phyloP scores from a whole-genome alignment of 2,113 vertebrate species.

The Cyprinus carpio region DNA sequence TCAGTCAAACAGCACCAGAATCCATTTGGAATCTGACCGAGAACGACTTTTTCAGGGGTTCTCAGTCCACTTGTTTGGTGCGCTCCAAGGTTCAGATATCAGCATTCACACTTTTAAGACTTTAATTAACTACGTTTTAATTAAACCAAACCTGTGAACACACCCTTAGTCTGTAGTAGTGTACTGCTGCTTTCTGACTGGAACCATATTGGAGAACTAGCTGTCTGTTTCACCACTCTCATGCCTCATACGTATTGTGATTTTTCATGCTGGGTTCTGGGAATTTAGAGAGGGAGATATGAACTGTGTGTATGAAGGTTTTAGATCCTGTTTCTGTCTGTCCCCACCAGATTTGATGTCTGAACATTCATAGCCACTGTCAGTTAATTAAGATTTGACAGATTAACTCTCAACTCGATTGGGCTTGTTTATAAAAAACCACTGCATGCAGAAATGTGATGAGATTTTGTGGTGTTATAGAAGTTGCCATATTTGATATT shows the following conservation, averaged over 20 bases:
- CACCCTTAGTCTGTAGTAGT: not conserved
- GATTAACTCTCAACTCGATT: not conserved
- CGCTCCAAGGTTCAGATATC: too few relatives aligned
- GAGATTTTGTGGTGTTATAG: slow-evolving; percentile 1
- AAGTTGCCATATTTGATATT: not conserved
- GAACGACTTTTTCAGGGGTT: not conserved
- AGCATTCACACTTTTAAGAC: not conserved
- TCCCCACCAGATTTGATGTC: not conserved
- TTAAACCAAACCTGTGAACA: not conserved
- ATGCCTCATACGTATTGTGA: not conserved
- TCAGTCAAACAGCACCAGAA: not conserved
- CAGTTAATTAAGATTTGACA: slow-evolving; percentile 21
- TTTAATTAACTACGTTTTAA: not conserved
- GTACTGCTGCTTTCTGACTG: not conserved
- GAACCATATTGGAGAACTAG: not conserved
- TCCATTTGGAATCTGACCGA: not conserved
- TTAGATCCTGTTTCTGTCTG: not conserved
- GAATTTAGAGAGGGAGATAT: not conserved
- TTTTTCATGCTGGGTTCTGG: not conserved
- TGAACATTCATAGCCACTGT: not conserved
- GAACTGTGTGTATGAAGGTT: slow-evolving; percentile 2
- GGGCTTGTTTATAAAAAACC: not conserved
- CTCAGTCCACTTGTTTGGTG: not conserved
- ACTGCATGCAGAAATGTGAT: not conserved
- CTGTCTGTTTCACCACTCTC: not conserved